These are phyloP conservation scores for Fissipunctia ypsillon DNA, from an alignment of 2,888 invertebrate genomes.

Conservation along the genomic window DNA sequence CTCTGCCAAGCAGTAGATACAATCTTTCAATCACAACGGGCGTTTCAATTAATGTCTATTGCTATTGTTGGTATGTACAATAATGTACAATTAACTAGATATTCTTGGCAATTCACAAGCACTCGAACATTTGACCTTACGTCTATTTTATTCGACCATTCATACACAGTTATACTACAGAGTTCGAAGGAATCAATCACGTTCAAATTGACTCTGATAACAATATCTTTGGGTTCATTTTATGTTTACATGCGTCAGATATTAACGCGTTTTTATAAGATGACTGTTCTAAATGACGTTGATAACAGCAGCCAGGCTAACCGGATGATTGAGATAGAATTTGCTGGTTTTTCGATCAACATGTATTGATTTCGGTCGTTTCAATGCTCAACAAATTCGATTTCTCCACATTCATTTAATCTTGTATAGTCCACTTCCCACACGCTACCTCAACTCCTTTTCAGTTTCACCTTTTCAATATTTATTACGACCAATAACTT, in stretches of 20 bases:
- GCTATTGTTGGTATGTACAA: slow-evolving; percentile 48
- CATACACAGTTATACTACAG: slow-evolving; percentile 33
- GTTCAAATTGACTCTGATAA: slow-evolving; percentile 55
- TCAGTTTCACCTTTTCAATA: slow-evolving; percentile 6
- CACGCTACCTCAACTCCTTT: slow-evolving; percentile 1
- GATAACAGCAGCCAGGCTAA: slow-evolving; percentile 9
- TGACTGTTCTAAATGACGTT: slow-evolving; percentile 5
- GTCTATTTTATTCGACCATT: slow-evolving; percentile 54
- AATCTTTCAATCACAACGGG: slow-evolving; percentile 55
- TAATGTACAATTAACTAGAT: slow-evolving; percentile 57
- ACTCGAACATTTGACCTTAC: slow-evolving; percentile 58
- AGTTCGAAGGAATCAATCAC: slow-evolving; percentile 53
- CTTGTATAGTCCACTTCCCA: neutral
- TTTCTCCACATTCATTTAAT: neutral
- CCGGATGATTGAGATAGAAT: slow-evolving; percentile 9
- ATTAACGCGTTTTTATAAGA: slow-evolving; percentile 31
- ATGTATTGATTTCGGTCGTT: neutral
- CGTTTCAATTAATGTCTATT: slow-evolving; percentile 62
- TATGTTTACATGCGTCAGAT: slow-evolving; percentile 56
- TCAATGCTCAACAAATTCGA: neutral
- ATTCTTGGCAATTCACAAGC: slow-evolving; percentile 58
- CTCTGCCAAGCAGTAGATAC: slow-evolving; percentile 19
- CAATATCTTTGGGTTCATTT: slow-evolving; percentile 45
- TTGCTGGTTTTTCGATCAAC: neutral
- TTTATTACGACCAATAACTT: neutral